phyloP scores from a whole-genome alignment of 2,797 vertebrate genomes.

The Diglossa cyanea region DNA sequence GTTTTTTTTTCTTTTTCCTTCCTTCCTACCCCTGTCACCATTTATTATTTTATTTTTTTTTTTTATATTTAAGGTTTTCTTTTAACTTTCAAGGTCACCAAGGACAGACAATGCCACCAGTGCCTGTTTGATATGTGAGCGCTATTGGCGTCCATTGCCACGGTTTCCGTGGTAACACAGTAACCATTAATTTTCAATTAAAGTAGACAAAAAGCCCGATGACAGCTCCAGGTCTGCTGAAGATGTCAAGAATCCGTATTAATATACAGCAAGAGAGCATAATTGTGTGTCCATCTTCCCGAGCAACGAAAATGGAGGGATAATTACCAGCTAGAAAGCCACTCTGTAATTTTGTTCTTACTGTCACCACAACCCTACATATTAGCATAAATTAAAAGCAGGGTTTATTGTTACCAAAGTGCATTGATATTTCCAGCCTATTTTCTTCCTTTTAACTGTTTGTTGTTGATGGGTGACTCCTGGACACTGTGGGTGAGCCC shows the following conservation, averaged over 20 bases:
- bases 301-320: constrained; percentile 84
- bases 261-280: constrained; percentile 99
- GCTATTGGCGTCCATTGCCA: constrained; percentile 87
- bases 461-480: constrained; percentile 80
- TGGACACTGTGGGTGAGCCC: constrained; percentile 59
- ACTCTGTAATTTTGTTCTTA: constrained; percentile 88
- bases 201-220: constrained; percentile 99
- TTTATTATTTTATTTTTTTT: neutral
- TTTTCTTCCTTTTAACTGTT: constrained; percentile 83
- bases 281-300: constrained; percentile 99
- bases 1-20: neutral
- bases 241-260: constrained; percentile 99
- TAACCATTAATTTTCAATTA: constrained; percentile 99
- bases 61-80: constrained; percentile 80
- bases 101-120: constrained; percentile 96
- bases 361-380: constrained; percentile 84
- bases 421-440: constrained; percentile 80
- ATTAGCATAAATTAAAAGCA: constrained; percentile 88
- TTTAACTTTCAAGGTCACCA: constrained; percentile 97
- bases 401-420: constrained; percentile 85
- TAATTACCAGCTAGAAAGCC: constrained; percentile 88
- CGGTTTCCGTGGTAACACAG: constrained; percentile 96
- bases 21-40: constrained; percentile 43
- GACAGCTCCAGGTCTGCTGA: constrained; percentile 99
- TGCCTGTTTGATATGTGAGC: constrained; percentile 90